Percentiles rank a stretch among this genome's conserved stretches.
phyloP scores from a whole-genome alignment of 2,113 vertebrate species.

The Dendropsophus ebraccatus region DNA sequence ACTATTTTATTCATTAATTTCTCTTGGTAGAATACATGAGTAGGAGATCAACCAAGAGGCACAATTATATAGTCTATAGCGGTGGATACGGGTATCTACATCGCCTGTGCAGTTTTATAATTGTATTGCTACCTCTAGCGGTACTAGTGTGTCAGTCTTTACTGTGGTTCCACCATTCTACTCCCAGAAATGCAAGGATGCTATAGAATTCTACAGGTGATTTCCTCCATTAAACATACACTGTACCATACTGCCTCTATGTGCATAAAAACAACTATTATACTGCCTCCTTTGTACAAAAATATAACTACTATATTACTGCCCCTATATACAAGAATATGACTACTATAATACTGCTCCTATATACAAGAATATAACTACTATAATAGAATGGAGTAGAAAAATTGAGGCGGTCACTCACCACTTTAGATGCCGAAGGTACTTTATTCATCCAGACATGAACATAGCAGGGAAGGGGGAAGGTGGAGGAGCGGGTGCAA shows the following conservation, averaged over 20 bases:
- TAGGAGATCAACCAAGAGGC: background rate
- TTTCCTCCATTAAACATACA: no score
- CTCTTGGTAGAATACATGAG: background rate
- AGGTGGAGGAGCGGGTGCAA: no score
- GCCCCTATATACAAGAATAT: background rate
- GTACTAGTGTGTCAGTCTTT: background rate
- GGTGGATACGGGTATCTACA: background rate
- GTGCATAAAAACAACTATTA: background rate
- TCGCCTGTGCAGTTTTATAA: background rate
- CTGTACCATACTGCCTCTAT: background rate
- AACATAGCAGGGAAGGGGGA: no score
- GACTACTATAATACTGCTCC: constrained; percentile 4
- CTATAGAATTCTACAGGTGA: no score
- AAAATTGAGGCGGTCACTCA: no score
- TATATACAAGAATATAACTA: constrained; percentile 7
- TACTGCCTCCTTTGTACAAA: background rate
- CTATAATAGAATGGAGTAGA: no score
- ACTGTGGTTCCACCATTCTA: background rate
- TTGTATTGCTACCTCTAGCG: no score
- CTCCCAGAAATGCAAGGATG: background rate
- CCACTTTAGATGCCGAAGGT: no score
- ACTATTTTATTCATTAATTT: background rate
- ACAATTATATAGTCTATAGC: background rate
- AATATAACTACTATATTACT: background rate
- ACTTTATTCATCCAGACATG: no score